Evolutionary conservation across 30 jellyfish, hydroid and myxozoan species (phyloP), one percentile per base, ranked within the genome.

Genomic region (Aurelia sp.): DNA sequence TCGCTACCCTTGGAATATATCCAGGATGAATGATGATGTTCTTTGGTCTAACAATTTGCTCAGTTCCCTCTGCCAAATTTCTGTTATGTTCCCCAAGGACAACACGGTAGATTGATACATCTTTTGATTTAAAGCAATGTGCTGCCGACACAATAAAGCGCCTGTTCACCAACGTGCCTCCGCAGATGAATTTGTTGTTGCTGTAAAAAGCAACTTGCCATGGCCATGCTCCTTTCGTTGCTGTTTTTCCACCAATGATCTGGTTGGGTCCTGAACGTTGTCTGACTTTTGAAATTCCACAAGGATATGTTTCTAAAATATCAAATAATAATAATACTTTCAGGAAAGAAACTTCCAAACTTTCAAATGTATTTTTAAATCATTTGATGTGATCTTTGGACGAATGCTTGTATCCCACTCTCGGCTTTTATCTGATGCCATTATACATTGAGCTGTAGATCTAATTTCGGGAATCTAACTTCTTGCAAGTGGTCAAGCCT

Each of bases 121-220:
- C 85, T 13, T n/a, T 70, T 5, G 84, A 41, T 16, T 73, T 48
- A 3, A 79, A 52, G 81, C 98, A 92, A 66, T 93, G 98, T 5
- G 98, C 98, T 20, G 98, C 98, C 3, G 98, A 58, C 80, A 93
- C 74, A 52, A 93, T 63, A 63, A 57, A 68, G 30, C 92, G 81
- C 18, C 74, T 58, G 50, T 69, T 68, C 38, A 93, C 93, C 88
- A 93, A 63, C 11, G 97, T 76, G 5, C 98, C 98, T 19, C 98
- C 97, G 70, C 98, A 93, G 17, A 41, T 44, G 89, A 93, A 93
- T 8, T 16, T 51, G 19, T 89, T 87, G 31, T 88, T 78, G 17
- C 21, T 31, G 75, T 44, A 53, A 24, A 87, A 19, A 4, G 98
- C 98, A 52, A 69, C 96, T 59, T 93, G 98, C 98, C 98, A 93